These are phyloP conservation scores for Odontomyia ornata DNA, from an alignment of 2,888 invertebrate genomes.

Conservation along the genomic window DNA sequence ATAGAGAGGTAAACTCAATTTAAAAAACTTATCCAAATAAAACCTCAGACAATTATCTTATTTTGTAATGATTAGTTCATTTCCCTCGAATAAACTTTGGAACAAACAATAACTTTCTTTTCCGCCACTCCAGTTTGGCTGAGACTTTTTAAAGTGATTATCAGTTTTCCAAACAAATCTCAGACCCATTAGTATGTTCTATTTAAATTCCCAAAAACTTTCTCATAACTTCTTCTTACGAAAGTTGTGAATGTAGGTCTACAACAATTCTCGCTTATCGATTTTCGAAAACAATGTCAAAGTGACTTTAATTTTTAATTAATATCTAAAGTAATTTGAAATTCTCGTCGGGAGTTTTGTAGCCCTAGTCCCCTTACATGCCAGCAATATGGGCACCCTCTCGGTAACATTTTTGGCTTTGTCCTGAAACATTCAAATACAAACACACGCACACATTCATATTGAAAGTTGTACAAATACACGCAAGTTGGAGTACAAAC, in stretches of 20 bases:
- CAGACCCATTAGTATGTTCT: background rate
- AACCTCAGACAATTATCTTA: no score
- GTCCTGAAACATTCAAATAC: background rate
- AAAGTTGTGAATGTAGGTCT: slow-evolving; percentile 31
- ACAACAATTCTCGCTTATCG: slow-evolving; percentile 25
- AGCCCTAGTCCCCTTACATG: slow-evolving; percentile 3
- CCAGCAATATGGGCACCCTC: background rate
- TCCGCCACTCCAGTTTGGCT: no score
- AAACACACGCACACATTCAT: background rate
- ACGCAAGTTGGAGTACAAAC: background rate
- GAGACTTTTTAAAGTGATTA: background rate
- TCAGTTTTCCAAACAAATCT: background rate
- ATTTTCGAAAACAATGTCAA: slow-evolving; percentile 40
- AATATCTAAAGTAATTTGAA: slow-evolving; percentile 37
- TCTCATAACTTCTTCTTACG: slow-evolving; percentile 14
- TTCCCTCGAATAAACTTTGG: no score
- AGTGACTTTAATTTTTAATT: slow-evolving; percentile 42
- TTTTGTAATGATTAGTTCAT: no score
- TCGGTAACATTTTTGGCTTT: background rate
- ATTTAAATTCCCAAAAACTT: slow-evolving; percentile 23
- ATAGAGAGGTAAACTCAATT: no score
- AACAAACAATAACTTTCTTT: no score
- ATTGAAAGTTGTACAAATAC: background rate
- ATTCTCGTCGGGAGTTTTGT: slow-evolving; percentile 26
- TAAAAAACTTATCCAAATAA: no score